phyloP scores from a whole-genome alignment of 2,888 invertebrate species.

The Tanytarsus gracilentus region DNA sequence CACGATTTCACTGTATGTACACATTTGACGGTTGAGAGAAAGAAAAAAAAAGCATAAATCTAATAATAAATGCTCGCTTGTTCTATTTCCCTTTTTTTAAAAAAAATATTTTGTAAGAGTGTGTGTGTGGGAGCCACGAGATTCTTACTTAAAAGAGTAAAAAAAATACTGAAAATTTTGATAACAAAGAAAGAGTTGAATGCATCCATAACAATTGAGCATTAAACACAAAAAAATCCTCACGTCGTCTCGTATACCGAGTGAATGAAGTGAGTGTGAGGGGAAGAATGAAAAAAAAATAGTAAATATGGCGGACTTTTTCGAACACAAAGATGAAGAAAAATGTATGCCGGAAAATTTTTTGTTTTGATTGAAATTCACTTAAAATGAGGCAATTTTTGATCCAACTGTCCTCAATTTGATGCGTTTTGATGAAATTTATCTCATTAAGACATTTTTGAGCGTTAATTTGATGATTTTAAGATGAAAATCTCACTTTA shows the following conservation, averaged over 20 bases:
- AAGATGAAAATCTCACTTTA: not conserved
- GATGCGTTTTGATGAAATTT: not conserved
- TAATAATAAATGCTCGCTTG: constrained; percentile 5
- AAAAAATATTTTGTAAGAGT: not conserved
- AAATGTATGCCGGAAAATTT: constrained; percentile 10
- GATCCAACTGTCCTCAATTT: not conserved
- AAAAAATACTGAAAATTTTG: too few relatives aligned
- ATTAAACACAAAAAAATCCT: too few relatives aligned
- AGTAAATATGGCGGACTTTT: constrained; percentile 22
- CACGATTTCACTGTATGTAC: too few relatives aligned
- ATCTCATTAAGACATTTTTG: not conserved
- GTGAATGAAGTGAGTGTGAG: not conserved
- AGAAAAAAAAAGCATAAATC: not conserved
- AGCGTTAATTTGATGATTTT: not conserved
- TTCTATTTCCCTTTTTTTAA: not conserved
- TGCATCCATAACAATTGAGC: too few relatives aligned
- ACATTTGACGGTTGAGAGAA: too few relatives aligned
- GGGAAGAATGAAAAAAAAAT: not conserved
- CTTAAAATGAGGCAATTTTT: not conserved
- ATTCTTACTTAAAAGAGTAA: too few relatives aligned
- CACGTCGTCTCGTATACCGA: too few relatives aligned
- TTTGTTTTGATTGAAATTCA: constrained; percentile 17
- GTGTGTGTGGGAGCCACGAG: too few relatives aligned
- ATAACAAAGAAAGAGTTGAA: too few relatives aligned
- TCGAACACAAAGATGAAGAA: constrained; percentile 9